Evolutionary conservation across 2,888 invertebrate species (phyloP).

Genomic region (Mayetiola destructor): DNA sequence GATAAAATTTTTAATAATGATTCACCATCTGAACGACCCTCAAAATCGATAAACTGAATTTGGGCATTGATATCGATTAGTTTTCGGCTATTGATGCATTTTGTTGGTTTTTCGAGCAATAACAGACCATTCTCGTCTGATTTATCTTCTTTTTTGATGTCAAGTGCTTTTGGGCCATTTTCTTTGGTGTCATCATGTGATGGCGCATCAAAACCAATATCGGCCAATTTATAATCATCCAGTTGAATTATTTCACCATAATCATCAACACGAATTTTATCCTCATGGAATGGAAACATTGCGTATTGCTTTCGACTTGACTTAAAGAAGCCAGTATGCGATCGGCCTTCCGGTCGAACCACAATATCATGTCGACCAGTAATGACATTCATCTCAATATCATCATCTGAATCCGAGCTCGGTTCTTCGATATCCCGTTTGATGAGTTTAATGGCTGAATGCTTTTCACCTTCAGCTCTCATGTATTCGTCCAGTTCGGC

Average conservation of each 20-base stretch:
- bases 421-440: conserved; percentile 50
- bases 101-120: conserved; percentile 70
- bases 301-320: conserved; percentile 84
- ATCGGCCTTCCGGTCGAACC: conserved; percentile 57
- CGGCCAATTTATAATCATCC: conserved; percentile 79
- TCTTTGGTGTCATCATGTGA: conserved; percentile 29
- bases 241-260: conserved; percentile 91
- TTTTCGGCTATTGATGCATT: conserved; percentile 63
- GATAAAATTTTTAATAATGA: conserved; percentile 67
- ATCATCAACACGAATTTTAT: conserved; percentile 81
- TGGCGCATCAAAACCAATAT: conserved; percentile 34
- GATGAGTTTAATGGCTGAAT: conserved; percentile 29
- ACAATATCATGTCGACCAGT: conserved; percentile 80
- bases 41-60: conserved; percentile 91
- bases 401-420: conserved; percentile 68
- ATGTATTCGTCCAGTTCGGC: conserved; percentile 61
- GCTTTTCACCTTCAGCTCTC: conserved; percentile 45
- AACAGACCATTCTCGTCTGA: conserved; percentile 22
- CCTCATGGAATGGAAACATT: conserved; percentile 91
- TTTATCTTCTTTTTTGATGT: conserved; percentile 22
- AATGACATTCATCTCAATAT: conserved; percentile 70
- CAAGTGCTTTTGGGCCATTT: conserved; percentile 21
- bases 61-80: conserved; percentile 68
- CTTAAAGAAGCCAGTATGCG: conserved; percentile 67
- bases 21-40: conserved; percentile 81